phyloP scores from a whole-genome alignment of 2,113 vertebrate genomes.

The Prinia subflava region DNA sequence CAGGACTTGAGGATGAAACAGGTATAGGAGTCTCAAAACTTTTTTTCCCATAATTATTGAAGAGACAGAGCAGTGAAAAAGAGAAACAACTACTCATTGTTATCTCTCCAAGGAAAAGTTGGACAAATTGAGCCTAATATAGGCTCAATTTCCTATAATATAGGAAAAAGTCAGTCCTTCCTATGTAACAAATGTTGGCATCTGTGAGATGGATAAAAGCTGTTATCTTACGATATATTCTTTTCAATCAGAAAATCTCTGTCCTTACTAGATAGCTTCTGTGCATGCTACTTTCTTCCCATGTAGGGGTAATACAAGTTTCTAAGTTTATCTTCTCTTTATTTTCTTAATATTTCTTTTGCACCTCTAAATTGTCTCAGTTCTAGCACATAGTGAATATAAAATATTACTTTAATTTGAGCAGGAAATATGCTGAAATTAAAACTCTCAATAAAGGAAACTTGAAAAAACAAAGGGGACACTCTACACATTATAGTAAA shows the following conservation, averaged over 20 bases:
- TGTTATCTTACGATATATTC: neutral
- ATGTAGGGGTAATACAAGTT: neutral
- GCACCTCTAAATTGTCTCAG: neutral
- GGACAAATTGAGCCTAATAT: neutral
- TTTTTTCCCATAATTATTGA: neutral
- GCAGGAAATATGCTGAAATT: neutral
- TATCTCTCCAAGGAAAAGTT: neutral
- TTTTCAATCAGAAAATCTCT: neutral
- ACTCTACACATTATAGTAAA: neutral
- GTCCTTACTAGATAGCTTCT: neutral
- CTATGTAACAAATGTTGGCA: neutral
- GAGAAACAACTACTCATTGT: neutral
- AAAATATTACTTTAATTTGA: neutral
- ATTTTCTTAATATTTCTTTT: neutral
- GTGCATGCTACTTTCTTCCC: neutral
- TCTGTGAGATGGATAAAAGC: neutral
- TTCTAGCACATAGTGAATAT: neutral
- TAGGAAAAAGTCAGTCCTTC: neutral
- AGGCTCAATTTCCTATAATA: no score
- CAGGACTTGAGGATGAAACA: neutral
- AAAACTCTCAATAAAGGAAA: neutral
- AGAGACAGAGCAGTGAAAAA: neutral
- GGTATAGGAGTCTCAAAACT: neutral
- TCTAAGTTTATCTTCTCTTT: neutral
- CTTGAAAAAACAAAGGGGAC: neutral